These are phyloP conservation scores for Zaprionus lineosus DNA, from an alignment of 2,888 invertebrate genomes.

Conservation along the genomic window DNA sequence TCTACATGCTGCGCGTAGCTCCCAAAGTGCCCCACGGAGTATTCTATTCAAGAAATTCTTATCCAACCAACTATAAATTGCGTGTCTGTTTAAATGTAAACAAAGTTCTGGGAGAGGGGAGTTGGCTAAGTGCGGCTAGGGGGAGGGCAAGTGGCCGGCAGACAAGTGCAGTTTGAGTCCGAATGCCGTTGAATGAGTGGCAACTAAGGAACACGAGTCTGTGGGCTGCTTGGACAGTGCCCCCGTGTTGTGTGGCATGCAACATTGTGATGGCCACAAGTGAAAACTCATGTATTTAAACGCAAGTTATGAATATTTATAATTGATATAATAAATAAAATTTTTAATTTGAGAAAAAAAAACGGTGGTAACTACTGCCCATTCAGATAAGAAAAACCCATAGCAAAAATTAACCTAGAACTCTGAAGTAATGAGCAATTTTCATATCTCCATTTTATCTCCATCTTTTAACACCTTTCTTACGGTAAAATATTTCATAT, in stretches of 20 bases:
- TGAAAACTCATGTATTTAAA: neutral
- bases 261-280: conserved; percentile 27
- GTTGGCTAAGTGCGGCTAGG: neutral
- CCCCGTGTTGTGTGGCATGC: conserved; percentile 43
- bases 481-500: too few relatives aligned
- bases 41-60: conserved; percentile 5
- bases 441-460: too few relatives aligned
- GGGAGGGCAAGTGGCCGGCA: too few relatives aligned
- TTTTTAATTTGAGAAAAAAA: neutral
- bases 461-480: too few relatives aligned
- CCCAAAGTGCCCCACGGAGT: too few relatives aligned
- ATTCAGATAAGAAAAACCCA: conserved; percentile 16
- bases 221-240: conserved; percentile 3
- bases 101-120: conserved; percentile 12
- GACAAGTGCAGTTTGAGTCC: neutral
- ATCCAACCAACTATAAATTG: conserved; percentile 48
- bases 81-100: conserved; percentile 54
- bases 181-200: conserved; percentile 10
- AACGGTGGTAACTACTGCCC: neutral
- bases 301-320: conserved; percentile 15
- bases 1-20: conserved; percentile 16
- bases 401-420: too few relatives aligned
- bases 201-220: conserved; percentile 23
- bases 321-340: conserved; percentile 2
- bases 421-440: too few relatives aligned